Conservation (phyloP, 2,797 vertebrate species). For the Gephyroberyx darwinii region DNA sequence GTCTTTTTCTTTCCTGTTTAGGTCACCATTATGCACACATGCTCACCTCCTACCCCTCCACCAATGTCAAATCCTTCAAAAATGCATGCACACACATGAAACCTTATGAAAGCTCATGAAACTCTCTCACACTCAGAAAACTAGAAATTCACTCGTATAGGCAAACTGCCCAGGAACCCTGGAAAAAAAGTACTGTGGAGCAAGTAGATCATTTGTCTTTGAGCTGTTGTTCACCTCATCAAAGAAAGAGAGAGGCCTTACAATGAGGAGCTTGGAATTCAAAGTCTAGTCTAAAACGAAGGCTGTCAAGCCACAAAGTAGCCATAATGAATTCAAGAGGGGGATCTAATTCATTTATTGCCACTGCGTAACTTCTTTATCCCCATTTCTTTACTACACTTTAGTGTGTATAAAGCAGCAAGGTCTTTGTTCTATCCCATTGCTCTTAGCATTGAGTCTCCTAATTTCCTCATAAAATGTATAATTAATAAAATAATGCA, state of each 20-base stretch:
- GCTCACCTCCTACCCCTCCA: neutral
- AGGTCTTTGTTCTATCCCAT: neutral
- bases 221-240: conserved; percentile 54
- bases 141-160: conserved; percentile 55
- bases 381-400: conserved; percentile 8
- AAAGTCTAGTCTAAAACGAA: conserved; percentile 32
- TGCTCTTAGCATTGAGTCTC: neutral
- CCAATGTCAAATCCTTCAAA: conserved; percentile 26
- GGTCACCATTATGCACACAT: neutral
- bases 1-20: conserved; percentile 9
- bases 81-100: conserved; percentile 16
- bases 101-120: conserved; percentile 30
- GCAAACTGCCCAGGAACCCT: conserved; percentile 49
- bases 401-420: conserved; percentile 6
- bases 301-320: conserved; percentile 28
- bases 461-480: conserved; percentile 3
- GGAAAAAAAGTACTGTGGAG: conserved; percentile 41
- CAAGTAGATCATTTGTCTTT: conserved; percentile 60
- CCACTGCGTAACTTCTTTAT: neutral
- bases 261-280: conserved; percentile 35
- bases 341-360: conserved; percentile 35
- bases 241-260: conserved; percentile 42
- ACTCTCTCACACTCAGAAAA: conserved; percentile 45
- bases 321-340: conserved; percentile 22
- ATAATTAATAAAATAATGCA: conserved; percentile 6